Percentiles rank a stretch among this genome's conserved stretches.
phyloP scores from a whole-genome alignment of 2,113 vertebrate species.

The Corythaeola cristata region DNA sequence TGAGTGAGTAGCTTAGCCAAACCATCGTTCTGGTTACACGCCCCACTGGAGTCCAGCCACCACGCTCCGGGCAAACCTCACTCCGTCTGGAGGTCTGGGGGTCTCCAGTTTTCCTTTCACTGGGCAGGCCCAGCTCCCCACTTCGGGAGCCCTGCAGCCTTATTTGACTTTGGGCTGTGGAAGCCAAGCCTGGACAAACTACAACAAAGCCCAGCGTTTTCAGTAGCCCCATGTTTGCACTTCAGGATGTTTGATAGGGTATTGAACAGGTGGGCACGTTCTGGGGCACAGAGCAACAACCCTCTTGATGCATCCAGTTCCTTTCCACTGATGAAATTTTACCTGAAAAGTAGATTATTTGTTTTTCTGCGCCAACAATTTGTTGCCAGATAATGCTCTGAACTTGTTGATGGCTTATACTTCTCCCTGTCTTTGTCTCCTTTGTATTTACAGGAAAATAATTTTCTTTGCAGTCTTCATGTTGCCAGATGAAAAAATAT shows the following conservation, averaged over 20 bases:
- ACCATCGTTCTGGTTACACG: rapidly evolving
- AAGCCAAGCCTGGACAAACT: neutral
- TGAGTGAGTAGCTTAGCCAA: rapidly evolving
- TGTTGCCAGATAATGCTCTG: neutral
- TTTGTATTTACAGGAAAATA: neutral
- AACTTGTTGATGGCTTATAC: neutral
- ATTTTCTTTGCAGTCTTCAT: neutral
- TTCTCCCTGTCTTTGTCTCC: neutral
- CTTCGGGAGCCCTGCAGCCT: rapidly evolving
- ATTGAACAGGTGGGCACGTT: neutral
- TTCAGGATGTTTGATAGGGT: too few species aligned
- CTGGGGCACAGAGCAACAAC: neutral
- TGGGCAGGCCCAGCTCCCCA: neutral
- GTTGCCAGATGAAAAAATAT: neutral
- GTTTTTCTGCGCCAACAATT: neutral
- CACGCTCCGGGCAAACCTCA: neutral
- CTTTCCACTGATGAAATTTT: neutral
- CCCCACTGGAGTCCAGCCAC: rapidly evolving
- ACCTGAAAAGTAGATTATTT: rapidly evolving
- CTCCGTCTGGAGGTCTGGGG: rapidly evolving
- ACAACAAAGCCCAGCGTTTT: rapidly evolving
- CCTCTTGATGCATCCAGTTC: rapidly evolving
- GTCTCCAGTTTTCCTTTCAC: rapidly evolving
- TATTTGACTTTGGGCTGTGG: too few species aligned
- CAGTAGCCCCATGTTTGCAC: rapidly evolving